Evolutionary conservation across 1,140 invertebrate species (phyloP).

Genomic region (Choristoneura fumiferana): DNA sequence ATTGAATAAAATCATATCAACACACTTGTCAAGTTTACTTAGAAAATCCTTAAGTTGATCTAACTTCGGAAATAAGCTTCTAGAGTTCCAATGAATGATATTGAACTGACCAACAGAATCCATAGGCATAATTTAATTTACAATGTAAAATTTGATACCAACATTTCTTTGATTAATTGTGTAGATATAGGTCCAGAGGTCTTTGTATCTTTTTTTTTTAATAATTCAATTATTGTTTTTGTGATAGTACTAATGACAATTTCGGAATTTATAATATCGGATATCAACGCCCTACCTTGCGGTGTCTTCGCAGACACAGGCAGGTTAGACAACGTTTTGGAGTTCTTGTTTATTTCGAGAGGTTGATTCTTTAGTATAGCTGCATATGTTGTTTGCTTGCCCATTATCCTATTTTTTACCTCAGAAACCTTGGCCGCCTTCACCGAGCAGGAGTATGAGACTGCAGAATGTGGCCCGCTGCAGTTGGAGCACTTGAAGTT

Average conservation of each 20-base stretch:
- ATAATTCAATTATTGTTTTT: background rate
- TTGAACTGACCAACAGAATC: background rate
- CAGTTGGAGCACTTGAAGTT: background rate
- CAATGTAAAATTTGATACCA: background rate
- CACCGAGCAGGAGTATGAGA: background rate
- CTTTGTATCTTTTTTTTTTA: background rate
- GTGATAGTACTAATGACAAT: background rate
- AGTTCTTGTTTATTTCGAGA: no score
- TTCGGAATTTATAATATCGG: background rate
- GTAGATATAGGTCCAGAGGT: background rate
- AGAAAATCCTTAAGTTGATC: constrained; percentile 2
- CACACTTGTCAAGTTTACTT: background rate
- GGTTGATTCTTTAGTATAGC: no score
- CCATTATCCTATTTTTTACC: background rate
- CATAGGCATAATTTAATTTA: background rate
- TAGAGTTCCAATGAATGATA: constrained; percentile 10
- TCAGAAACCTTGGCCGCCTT: background rate
- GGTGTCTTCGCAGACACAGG: background rate
- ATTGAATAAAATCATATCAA: no score
- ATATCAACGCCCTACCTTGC: background rate
- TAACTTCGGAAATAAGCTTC: constrained; percentile 1
- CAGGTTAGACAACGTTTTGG: background rate
- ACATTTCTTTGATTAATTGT: background rate
- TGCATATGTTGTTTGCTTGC: background rate
- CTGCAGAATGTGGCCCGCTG: background rate